Conservation (phyloP, 2,113 vertebrate species). For the Rattus rattus region DNA sequence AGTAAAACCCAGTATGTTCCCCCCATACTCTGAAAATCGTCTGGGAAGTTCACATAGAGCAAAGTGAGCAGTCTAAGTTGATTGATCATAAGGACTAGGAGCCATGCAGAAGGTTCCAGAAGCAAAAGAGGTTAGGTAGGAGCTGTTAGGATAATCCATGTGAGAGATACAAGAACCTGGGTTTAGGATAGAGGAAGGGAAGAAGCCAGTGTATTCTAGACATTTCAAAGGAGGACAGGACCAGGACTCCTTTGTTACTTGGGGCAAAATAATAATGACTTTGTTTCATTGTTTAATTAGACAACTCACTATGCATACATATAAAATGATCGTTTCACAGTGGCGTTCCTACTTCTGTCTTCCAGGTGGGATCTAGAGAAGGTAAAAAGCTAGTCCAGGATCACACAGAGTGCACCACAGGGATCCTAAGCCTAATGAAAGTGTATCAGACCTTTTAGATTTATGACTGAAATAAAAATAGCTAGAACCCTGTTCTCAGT, state of each 20-base stretch:
- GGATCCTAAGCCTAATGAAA: not conserved
- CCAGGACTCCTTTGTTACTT: not conserved
- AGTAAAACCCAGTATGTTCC: not conserved
- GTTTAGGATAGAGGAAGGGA: not conserved
- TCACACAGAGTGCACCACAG: not conserved
- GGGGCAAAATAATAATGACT: not conserved
- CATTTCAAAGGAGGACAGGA: not conserved
- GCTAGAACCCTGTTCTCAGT: constrained; percentile 52
- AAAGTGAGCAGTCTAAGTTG: not conserved
- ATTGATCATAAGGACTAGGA: not conserved
- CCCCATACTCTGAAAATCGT: not conserved
- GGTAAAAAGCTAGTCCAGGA: not conserved
- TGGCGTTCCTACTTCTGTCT: not conserved
- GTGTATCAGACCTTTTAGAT: constrained; percentile 64
- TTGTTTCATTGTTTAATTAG: not conserved
- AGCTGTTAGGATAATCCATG: not conserved
- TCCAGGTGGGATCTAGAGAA: not conserved
- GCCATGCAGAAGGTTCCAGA: not conserved
- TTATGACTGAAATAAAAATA: constrained; percentile 74
- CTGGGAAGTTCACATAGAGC: not conserved
- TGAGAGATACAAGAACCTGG: not conserved
- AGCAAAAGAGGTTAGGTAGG: not conserved
- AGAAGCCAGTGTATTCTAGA: not conserved
- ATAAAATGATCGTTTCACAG: not conserved
- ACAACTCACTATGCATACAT: not conserved